Evolutionary conservation across 2,888 invertebrate species (phyloP).

Genomic region (Temnothorax unifasciatus): DNA sequence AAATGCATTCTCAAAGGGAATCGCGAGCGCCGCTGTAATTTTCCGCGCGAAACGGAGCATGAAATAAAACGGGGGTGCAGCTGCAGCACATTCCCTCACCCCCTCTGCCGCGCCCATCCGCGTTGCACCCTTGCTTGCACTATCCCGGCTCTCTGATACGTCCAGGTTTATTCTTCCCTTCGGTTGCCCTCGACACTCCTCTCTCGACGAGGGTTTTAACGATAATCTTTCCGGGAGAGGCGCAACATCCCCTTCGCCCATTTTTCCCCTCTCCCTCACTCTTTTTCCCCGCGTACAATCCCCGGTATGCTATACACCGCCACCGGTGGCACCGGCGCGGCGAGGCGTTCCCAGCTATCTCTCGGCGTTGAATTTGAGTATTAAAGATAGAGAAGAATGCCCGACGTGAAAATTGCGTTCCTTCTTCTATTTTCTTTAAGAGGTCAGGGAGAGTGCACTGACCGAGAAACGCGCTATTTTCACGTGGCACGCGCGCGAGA

Average conservation of each 20-base stretch:
- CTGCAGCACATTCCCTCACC: conserved; percentile 3
- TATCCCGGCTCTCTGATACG: conserved; percentile 33
- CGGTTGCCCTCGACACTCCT: conserved; percentile 51
- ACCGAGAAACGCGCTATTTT: conserved; percentile 44
- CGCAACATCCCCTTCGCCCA: neutral
- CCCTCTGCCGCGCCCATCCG: neutral
- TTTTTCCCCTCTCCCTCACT: neutral
- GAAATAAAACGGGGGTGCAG: conserved; percentile 60
- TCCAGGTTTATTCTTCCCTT: conserved; percentile 52
- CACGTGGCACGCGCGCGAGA: conserved; percentile 8
- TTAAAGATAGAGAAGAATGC: conserved; percentile 52
- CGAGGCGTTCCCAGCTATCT: conserved; percentile 34
- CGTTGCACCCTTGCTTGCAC: conserved; percentile 4
- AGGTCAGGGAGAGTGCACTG: neutral
- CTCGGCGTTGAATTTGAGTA: conserved; percentile 37
- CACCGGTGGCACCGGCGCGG: neutral
- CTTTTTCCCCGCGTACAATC: neutral
- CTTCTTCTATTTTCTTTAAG: conserved; percentile 26
- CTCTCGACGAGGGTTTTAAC: conserved; percentile 50
- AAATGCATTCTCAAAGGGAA: conserved; percentile 68
- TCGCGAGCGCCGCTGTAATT: conserved; percentile 65
- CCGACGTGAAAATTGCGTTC: conserved; percentile 47
- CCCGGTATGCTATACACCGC: conserved; percentile 1
- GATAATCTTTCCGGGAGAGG: conserved; percentile 50
- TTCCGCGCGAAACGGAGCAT: conserved; percentile 68